phyloP scores from a whole-genome alignment of 2,113 vertebrate species.

The Prinia subflava region DNA sequence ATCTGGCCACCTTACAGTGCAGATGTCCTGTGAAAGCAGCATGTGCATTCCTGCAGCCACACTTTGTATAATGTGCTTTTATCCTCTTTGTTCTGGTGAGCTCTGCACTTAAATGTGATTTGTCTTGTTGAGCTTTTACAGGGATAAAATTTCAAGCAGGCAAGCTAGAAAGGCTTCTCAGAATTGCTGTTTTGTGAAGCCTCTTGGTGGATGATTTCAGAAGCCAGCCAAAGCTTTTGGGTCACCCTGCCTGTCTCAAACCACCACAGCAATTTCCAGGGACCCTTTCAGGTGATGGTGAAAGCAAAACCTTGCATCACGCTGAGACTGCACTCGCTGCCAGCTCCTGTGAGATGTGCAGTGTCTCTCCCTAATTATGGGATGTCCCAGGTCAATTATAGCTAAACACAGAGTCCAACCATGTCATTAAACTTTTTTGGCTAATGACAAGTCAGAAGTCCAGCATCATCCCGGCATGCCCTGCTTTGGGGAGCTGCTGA shows the following conservation, averaged over 20 bases:
- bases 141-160: background rate
- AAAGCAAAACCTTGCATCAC: background rate
- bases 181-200: background rate
- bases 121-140: background rate
- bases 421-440: slow-evolving; percentile 5
- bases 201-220: background rate
- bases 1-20: background rate
- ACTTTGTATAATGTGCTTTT: background rate
- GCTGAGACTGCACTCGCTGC: background rate
- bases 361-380: slow-evolving; percentile 12
- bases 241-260: background rate
- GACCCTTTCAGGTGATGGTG: background rate
- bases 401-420: slow-evolving; percentile 12
- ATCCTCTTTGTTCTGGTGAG: fast-evolving
- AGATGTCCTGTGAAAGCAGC: slow-evolving; percentile 2
- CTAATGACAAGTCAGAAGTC: slow-evolving; percentile 15
- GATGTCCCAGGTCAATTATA: background rate
- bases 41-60: background rate
- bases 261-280: background rate
- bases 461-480: background rate
- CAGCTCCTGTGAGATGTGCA: background rate
- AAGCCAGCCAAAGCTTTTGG: background rate
- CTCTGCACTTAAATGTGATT: background rate
- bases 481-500: background rate
- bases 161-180: background rate